Evolutionary conservation across 2,797 vertebrate species (phyloP).

Genomic region (Emydoidea blandingii): DNA sequence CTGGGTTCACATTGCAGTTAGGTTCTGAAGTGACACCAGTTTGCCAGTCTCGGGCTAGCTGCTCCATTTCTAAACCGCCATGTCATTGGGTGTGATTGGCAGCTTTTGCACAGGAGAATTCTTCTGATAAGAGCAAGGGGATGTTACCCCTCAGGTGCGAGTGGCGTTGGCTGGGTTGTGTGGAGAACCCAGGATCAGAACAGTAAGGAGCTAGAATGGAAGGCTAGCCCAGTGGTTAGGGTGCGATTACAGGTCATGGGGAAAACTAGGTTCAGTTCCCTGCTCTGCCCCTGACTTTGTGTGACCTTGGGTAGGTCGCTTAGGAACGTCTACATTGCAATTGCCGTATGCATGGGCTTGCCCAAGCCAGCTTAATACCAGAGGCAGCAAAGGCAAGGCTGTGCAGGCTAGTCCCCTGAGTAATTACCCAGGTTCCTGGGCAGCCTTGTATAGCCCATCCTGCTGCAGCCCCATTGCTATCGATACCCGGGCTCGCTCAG

Average conservation of each 20-base stretch:
- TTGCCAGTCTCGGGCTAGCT: not conserved
- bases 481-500: not conserved
- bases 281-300: not conserved
- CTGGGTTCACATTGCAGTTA: not conserved
- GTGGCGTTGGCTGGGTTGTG: not conserved
- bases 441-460: not conserved
- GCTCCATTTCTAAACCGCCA: not conserved
- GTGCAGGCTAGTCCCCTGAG: not conserved
- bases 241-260: not conserved
- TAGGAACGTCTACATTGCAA: not conserved
- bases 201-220: not conserved
- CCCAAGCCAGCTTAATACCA: not conserved
- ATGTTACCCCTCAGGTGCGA: not conserved
- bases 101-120: not conserved
- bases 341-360: not conserved
- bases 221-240: not conserved
- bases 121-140: not conserved
- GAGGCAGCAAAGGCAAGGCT: not conserved
- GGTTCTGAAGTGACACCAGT: not conserved
- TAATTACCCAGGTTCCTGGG: not conserved
- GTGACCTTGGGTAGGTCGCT: not conserved
- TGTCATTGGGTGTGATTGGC: not conserved
- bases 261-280: not conserved
- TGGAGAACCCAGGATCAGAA: not conserved
- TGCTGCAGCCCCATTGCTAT: not conserved